Percentiles rank a stretch among this genome's conserved stretches.
Evolutionary conservation across 1,140 invertebrate genomes (phyloP).

Genomic region (Harlomillsia oculata): DNA sequence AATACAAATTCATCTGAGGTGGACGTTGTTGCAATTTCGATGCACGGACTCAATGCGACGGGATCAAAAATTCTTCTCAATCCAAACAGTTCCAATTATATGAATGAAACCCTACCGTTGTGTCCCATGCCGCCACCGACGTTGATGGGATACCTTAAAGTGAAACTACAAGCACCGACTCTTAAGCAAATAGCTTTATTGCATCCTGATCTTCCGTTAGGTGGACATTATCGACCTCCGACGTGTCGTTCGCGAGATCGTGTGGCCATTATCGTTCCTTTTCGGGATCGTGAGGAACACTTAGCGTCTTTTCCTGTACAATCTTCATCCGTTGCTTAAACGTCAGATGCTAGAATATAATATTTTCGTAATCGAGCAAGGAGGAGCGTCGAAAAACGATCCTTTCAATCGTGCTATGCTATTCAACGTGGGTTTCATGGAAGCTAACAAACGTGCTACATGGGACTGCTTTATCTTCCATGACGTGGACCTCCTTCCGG

Average conservation of each 20-base stretch:
- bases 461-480: slow-evolving; percentile 92
- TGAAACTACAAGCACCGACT: slow-evolving; percentile 18
- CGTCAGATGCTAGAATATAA: slow-evolving; percentile 33
- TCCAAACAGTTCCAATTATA: background rate
- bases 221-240: slow-evolving; percentile 27
- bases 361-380: slow-evolving; percentile 34
- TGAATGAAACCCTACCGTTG: background rate
- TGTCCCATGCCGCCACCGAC: slow-evolving; percentile 16
- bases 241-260: slow-evolving; percentile 19
- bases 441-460: slow-evolving; percentile 57
- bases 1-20: too few relatives aligned
- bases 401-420: slow-evolving; percentile 85
- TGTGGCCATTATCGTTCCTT: slow-evolving; percentile 35
- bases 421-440: slow-evolving; percentile 89
- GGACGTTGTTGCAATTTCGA: background rate
- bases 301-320: slow-evolving; percentile 31
- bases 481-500: slow-evolving; percentile 59
- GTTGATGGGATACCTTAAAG: slow-evolving; percentile 20
- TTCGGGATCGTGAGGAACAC: slow-evolving; percentile 32
- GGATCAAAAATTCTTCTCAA: background rate
- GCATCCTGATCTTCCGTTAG: slow-evolving; percentile 23
- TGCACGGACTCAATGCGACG: background rate
- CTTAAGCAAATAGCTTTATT: slow-evolving; percentile 19
- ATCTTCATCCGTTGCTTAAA: slow-evolving; percentile 31
- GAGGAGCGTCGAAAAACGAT: slow-evolving; percentile 38